Base-by-base conservation (phyloP, 1,140 invertebrate genomes). In the Bombus haemorrhoidalis region DNA sequence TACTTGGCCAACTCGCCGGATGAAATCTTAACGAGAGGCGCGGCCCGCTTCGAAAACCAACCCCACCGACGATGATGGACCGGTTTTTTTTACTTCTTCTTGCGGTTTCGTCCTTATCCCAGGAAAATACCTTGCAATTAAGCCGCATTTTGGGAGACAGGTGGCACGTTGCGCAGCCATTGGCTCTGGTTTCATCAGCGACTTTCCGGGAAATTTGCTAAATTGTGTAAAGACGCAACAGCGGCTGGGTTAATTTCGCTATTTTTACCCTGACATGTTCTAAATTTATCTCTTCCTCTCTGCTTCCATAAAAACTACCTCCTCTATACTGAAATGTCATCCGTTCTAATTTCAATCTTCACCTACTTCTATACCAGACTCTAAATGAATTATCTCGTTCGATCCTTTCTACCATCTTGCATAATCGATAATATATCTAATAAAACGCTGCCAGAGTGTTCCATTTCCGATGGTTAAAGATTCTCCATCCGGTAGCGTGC, bases 21-120 rank as follows among this genome's bases (percentile, higher is more conserved):
- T 87, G 82, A 87, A 87, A 84, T 87, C 86, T 87, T 87, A 87
- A 87, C 86, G 86, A 87, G 82, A 79, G 43, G 59, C 76, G 43
- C 53, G 43, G 47, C 62, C 25, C 69, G 82, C 69, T 78, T 80
- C 75, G 75, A 79, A 79, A 66, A 75, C 53, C 34, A 73, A 32
- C 59, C 73, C 73, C 37, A 69, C 68, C 66, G 59, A 62, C 66
- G 57, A 83, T 47, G 69, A n/a, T 22, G 37, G 71, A 6, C 41
- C n/a, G 32, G 39, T 32, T 72, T 73, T 81, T 73, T 57, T 43
- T n/a, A n/a, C 37, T 25, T 37, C 34, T 68, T 41, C 66, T 32
- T 43, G 74, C 37, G 32, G 75, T 43, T 39, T 47, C 43, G 32
- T 64, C 74, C 18, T 57, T 18, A n/a, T n/a, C 62, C 18, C 18